Base-by-base conservation (phyloP, 2,888 invertebrate species). In the Amphiduros pacificus region DNA sequence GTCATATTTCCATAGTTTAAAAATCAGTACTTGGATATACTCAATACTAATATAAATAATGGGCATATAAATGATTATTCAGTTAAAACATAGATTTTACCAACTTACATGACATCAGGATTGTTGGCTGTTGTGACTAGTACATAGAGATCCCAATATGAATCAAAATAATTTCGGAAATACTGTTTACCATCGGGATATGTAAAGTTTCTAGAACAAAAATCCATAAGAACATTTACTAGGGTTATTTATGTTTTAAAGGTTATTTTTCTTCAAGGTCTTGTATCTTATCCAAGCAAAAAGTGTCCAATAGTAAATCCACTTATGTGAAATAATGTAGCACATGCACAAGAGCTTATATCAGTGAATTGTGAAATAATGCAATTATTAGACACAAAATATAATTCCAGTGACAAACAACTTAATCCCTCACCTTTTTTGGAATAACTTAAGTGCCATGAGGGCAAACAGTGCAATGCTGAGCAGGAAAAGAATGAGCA, bases 71-170 rank as follows among this genome's bases (percentile, higher is more conserved):
- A n/a, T n/a, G n/a, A n/a, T n/a, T n/a, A n/a, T n/a, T n/a, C n/a
- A n/a, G n/a, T n/a, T n/a, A n/a, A n/a, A n/a, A n/a, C 22, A 44
- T 44, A 20, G 36, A 36, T 17, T 17, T 20, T 32, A 27, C 9
- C 5, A 5, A 71, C 80, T 78, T 72, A 83, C 83, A 81, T 83
- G 54, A 85, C 77, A 74, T 85, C 85, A 24, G 85, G 85, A 63
- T 82, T 82, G 70, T 85, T 85, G 20, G 85, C 83, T 24, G 84
- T 84, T 17, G 85, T 85, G 6, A 85, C 84, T 17, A 85, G 72
- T 3, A 85, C 83, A 73, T 85, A 85, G 24, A 85, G 72, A 59
- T 83, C 81, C 78, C 83, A 85, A 22, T 83, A 73, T 55, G 79
- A 76, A 63, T 85, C 84, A 32, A 76, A 70, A 66, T 82, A 85